phyloP scores from a whole-genome alignment of 2,113 vertebrate genomes.

The Pteruthius melanotis region DNA sequence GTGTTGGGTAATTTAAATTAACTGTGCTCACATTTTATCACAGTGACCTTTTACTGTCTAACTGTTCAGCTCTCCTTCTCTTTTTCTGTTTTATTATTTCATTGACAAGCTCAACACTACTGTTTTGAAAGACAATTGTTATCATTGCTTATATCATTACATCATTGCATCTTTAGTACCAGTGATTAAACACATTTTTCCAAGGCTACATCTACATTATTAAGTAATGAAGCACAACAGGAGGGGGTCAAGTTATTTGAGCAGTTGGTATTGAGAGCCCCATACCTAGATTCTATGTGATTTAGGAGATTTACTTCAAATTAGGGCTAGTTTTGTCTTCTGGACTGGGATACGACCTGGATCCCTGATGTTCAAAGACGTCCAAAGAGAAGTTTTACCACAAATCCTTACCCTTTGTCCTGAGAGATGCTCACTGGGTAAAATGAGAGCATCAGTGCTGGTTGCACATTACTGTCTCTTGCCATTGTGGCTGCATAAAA shows the following conservation, averaged over 20 bases:
- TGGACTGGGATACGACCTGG: accelerated
- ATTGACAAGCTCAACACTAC: not conserved
- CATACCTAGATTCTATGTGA: not conserved
- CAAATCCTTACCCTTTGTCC: not conserved
- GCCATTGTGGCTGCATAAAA: not conserved
- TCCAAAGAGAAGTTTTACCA: not conserved
- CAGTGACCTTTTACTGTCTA: not conserved
- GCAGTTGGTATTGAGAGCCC: not conserved
- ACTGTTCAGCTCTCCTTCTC: not conserved
- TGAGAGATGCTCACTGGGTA: not conserved
- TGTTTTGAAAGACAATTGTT: not conserved
- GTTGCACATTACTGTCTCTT: not conserved
- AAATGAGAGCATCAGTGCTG: not conserved
- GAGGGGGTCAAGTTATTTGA: not conserved
- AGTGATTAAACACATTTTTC: not conserved
- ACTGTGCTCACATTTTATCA: not conserved
- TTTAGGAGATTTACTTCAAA: not conserved
- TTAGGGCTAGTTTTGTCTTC: not conserved
- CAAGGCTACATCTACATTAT: not conserved
- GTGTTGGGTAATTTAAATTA: not conserved
- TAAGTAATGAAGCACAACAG: not conserved
- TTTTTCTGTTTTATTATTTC: not conserved
- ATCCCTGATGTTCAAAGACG: not conserved
- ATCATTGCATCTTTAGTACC: not conserved
- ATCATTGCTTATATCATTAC: not conserved